These are phyloP conservation scores for Gallinago stenura DNA, from an alignment of 2,797 vertebrate genomes.

Conservation along the genomic window DNA sequence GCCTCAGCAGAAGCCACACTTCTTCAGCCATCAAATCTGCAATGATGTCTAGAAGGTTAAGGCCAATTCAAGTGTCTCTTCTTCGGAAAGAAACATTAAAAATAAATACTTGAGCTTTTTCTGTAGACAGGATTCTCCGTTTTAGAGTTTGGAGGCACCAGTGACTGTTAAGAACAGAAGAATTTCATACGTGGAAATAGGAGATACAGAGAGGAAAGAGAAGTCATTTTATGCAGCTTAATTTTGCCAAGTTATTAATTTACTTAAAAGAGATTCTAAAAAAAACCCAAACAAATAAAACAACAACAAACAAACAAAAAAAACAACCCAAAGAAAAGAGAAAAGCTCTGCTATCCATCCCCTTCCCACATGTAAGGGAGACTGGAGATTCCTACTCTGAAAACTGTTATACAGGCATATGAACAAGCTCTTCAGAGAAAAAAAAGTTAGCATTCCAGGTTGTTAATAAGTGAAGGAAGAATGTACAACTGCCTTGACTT, in stretches of 20 bases:
- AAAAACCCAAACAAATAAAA: not conserved
- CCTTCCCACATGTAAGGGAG: not conserved
- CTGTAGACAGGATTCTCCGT: not conserved
- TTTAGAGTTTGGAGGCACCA: not conserved
- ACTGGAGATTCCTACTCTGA: not conserved
- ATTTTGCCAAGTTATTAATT: not conserved
- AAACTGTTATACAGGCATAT: not conserved
- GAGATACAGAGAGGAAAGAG: not conserved
- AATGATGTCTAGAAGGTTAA: not conserved
- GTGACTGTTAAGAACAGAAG: not conserved
- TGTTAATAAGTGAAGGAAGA: not conserved
- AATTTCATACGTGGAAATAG: not conserved
- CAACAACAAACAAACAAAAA: not conserved
- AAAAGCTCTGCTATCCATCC: not conserved
- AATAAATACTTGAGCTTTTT: not conserved
- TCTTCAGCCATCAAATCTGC: not conserved
- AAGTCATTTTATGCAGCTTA: not conserved
- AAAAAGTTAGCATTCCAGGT: not conserved
- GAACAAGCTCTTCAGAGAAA: not conserved
- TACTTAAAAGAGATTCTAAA: not conserved
- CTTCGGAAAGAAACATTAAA: not conserved
- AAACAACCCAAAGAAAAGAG: not conserved
- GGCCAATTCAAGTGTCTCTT: not conserved
- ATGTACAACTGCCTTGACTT: not conserved
- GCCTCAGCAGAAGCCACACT: not conserved